Conservation (phyloP, 2,113 vertebrate genomes). For the Saguinus midas region DNA sequence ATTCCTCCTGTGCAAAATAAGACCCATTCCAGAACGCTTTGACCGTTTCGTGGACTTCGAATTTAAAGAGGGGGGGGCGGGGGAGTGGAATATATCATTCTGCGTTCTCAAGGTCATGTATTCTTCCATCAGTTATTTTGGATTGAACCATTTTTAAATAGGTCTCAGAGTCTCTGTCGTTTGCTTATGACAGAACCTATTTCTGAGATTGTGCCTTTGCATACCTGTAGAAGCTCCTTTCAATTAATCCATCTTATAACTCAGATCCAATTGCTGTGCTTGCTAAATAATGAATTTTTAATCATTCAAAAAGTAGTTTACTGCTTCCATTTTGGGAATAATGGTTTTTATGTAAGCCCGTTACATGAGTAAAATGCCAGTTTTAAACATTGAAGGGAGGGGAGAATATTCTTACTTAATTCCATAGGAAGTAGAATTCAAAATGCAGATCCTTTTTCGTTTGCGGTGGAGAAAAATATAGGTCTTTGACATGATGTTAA, state of each 20-base stretch:
- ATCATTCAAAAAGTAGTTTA: background rate
- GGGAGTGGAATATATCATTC: background rate
- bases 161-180: background rate
- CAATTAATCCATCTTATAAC: background rate
- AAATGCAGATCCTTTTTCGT: background rate
- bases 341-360: background rate
- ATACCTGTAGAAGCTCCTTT: background rate
- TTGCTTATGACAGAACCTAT: background rate
- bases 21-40: background rate
- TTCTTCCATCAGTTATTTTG: background rate
- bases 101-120: constrained; percentile 60
- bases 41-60: background rate
- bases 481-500: background rate
- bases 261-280: background rate
- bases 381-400: background rate
- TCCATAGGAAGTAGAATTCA: background rate
- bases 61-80: background rate
- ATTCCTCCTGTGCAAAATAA: background rate
- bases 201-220: background rate
- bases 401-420: background rate
- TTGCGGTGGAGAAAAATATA: background rate
- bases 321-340: background rate
- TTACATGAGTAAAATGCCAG: background rate
- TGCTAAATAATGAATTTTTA: constrained; percentile 33
- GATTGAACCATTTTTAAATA: constrained; percentile 23